These are phyloP conservation scores for Atopsyche davidsoni DNA, from an alignment of 1,140 invertebrate genomes.

Conservation along the genomic window DNA sequence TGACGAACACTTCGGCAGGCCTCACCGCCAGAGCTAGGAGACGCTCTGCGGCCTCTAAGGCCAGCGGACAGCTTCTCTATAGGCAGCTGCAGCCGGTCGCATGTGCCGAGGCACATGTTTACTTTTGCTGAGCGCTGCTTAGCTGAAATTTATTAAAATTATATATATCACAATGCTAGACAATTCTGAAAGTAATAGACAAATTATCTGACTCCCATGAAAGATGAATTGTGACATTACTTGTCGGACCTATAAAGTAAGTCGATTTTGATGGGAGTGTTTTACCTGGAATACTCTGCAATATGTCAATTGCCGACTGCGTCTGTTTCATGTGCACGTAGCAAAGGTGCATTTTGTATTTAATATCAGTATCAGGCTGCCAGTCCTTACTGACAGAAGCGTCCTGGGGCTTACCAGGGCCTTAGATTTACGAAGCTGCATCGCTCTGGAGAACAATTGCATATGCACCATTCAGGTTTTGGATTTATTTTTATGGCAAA, in stretches of 20 bases:
- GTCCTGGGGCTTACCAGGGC: conserved; percentile 23
- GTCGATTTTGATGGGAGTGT: too few species aligned
- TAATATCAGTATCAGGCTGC: conserved; percentile 63
- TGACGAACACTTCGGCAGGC: conserved; percentile 13
- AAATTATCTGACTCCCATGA: too few species aligned
- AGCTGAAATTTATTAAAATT: conserved; percentile 13
- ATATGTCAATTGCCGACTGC: conserved; percentile 59
- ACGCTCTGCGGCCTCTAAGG: conserved; percentile 30
- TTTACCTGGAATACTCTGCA: conserved; percentile 69
- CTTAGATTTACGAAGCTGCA: conserved; percentile 61
- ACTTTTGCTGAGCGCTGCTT: conserved; percentile 36
- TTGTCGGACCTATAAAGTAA: too few species aligned
- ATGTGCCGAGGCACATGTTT: conserved; percentile 73
- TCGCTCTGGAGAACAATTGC: conserved; percentile 48
- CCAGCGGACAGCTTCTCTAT: conserved; percentile 70
- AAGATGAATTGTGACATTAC: too few species aligned
- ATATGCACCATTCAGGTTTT: too few species aligned
- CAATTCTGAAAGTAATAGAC: too few species aligned
- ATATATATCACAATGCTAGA: too few species aligned
- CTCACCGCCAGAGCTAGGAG: conserved; percentile 18
- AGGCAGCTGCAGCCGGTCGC: conserved; percentile 67
- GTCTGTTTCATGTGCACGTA: conserved; percentile 60
- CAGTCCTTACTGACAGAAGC: conserved; percentile 36
- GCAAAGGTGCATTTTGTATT: conserved; percentile 69
- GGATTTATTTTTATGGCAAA: too few species aligned